These are phyloP conservation scores for Agrotis exclamationis DNA, from an alignment of 2,888 invertebrate species.

Conservation along the genomic window DNA sequence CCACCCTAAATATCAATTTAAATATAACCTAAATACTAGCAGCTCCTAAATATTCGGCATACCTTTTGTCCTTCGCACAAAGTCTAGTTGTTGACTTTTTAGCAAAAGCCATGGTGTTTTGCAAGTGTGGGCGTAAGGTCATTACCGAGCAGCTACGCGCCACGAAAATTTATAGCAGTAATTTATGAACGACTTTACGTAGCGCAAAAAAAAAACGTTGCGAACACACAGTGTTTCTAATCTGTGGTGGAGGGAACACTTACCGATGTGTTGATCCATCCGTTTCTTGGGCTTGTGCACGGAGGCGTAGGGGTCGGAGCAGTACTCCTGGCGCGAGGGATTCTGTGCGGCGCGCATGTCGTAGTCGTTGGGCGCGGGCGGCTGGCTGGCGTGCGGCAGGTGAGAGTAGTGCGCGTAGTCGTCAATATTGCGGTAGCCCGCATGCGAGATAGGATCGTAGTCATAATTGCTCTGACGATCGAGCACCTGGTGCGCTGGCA, in stretches of 20 bases:
- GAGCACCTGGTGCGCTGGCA: constrained; percentile 88
- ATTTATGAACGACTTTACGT: constrained; percentile 51
- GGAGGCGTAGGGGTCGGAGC: constrained; percentile 96
- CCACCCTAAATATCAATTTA: neutral
- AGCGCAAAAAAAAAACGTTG: constrained; percentile 22
- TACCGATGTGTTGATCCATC: constrained; percentile 96
- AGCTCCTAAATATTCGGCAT: neutral
- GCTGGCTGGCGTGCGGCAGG: constrained; percentile 88
- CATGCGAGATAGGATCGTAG: constrained; percentile 94
- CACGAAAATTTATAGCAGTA: constrained; percentile 50
- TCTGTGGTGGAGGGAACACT: constrained; percentile 65
- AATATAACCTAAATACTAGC: neutral
- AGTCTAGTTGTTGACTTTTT: constrained; percentile 15
- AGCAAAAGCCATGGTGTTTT: constrained; percentile 16
- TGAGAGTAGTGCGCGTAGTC: constrained; percentile 97
- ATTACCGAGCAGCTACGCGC: constrained; percentile 31
- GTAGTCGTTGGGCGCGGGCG: constrained; percentile 86
- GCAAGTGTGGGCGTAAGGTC: constrained; percentile 48
- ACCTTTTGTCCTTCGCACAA: neutral
- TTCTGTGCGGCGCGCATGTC: constrained; percentile 94
- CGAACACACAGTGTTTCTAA: constrained; percentile 31
- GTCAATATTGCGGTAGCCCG: constrained; percentile 95
- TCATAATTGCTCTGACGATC: constrained; percentile 94
- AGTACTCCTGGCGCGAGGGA: constrained; percentile 96
- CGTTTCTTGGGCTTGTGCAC: constrained; percentile 97